Base-by-base conservation (phyloP, 2,113 vertebrate species). In the Vulpes ferrilata region DNA sequence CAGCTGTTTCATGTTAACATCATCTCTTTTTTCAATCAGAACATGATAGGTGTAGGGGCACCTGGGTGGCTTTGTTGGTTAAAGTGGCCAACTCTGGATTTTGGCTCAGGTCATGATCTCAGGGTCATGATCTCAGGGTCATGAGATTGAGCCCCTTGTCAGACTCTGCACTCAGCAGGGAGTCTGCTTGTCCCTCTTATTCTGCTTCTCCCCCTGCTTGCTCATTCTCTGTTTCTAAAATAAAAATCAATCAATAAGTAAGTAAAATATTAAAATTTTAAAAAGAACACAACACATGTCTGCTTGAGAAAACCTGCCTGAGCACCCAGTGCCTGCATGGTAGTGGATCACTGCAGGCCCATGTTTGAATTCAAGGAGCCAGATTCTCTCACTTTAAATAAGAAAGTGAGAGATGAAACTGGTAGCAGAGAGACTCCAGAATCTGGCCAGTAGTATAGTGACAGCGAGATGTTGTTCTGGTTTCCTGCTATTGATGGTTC, bases 371-470 rank as follows among this genome's bases (percentile, higher is more conserved):
- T 99, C 87, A 99, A 97, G 0, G 99, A 99, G 25, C 99, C 99
- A 16, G 99, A 99, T 86, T 99, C 99, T 92, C 99, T 99, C 74
- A 99, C 99, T 99, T 99, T 99, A 97, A 99, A 99, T 97, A 99
- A 99, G 98, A 99, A 99, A 97, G 99, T 99, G 96, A 99, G 99
- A 98, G 99, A 99, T 74, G 99, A 99, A 96, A 99, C 99, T 11
- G 99, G 99, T 89, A 99, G 99, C 97, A 99, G 99, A 48, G 99
- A 99, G 96, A 99, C 99, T 69, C 99, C 99, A n/a, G 99, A 99
- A 98, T 99, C 99, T 95, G 99, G 99, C 99, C 99, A 99, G 99
- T 99, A 88, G 99, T 99, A 99, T 99, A 99, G 98, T 99, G 99
- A 99, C 99, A 99, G 98, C 99, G 99, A 98, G 99, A 99, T 97